phyloP scores from a whole-genome alignment of 2,113 vertebrate genomes.

The Dipodomys spectabilis region DNA sequence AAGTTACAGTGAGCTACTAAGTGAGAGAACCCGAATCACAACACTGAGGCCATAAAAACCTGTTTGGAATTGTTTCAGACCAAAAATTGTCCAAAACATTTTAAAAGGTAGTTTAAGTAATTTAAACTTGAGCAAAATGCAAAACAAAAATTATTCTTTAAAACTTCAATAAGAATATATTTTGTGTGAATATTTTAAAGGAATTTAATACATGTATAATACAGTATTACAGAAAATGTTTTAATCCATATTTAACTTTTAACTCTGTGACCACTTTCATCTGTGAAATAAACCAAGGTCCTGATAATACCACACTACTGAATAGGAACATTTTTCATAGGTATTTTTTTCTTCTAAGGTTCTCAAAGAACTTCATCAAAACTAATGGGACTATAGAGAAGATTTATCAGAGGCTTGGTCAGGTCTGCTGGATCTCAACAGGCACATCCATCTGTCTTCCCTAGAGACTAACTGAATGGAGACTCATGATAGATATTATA shows the following conservation, averaged over 20 bases:
- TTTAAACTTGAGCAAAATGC: background rate
- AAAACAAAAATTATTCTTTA: background rate
- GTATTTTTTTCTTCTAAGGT: slow-evolving; percentile 65
- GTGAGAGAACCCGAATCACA: background rate
- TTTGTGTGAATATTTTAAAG: background rate
- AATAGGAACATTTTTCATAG: slow-evolving; percentile 59
- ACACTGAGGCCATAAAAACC: background rate
- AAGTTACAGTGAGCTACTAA: background rate
- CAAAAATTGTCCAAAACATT: background rate
- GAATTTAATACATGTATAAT: background rate
- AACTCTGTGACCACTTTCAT: slow-evolving; percentile 1
- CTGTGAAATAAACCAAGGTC: slow-evolving; percentile 72
- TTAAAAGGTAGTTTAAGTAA: background rate
- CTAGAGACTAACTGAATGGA: slow-evolving; percentile 76
- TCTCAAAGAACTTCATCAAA: slow-evolving; percentile 81
- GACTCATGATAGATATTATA: slow-evolving; percentile 75
- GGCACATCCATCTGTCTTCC: slow-evolving; percentile 74
- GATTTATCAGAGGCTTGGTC: slow-evolving; percentile 83
- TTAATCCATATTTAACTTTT: slow-evolving; percentile 48
- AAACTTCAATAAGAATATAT: background rate
- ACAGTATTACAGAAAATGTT: background rate
- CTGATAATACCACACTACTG: slow-evolving; percentile 52
- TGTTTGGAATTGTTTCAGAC: background rate
- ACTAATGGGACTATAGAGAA: slow-evolving; percentile 83
- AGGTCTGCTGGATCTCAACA: slow-evolving; percentile 75